These are phyloP conservation scores for Vanessa atalanta DNA, from an alignment of 1,140 invertebrate genomes.

Conservation along the genomic window DNA sequence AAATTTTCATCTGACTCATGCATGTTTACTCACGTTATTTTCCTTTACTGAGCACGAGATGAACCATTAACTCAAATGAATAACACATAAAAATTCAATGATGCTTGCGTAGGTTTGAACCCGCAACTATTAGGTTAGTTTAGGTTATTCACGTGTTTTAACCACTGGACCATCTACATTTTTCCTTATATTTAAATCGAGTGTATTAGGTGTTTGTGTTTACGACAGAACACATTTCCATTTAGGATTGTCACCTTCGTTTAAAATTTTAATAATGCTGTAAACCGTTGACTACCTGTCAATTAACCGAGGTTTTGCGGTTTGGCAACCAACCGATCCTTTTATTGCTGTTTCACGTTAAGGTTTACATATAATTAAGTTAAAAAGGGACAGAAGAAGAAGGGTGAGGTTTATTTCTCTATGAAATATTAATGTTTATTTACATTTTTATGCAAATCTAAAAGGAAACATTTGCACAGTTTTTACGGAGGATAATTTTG, in stretches of 20 bases:
- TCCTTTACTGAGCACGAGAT: too few species aligned
- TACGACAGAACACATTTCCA: slow-evolving; percentile 9
- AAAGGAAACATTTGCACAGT: slow-evolving; percentile 31
- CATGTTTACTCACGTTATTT: too few species aligned
- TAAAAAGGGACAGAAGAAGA: slow-evolving; percentile 12
- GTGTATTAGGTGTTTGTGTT: slow-evolving; percentile 6
- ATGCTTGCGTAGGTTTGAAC: too few species aligned
- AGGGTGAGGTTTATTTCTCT: slow-evolving; percentile 10
- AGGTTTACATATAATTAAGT: background rate
- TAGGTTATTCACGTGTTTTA: too few species aligned
- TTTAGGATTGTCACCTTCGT: slow-evolving; percentile 16
- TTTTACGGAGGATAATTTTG: slow-evolving; percentile 11
- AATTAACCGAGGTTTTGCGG: slow-evolving; percentile 33
- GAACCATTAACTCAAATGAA: too few species aligned
- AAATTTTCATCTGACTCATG: too few species aligned
- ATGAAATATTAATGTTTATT: slow-evolving; percentile 37
- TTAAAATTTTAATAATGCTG: slow-evolving; percentile 34
- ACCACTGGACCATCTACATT: too few species aligned
- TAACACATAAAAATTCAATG: too few species aligned
- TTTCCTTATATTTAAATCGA: background rate
- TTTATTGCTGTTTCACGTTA: slow-evolving; percentile 24
- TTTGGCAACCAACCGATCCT: slow-evolving; percentile 14
- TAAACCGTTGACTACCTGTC: slow-evolving; percentile 35
- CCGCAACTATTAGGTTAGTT: too few species aligned
- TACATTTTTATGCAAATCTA: slow-evolving; percentile 31